These are phyloP conservation scores for Podarcis raffonei DNA, from an alignment of 2,113 vertebrate genomes.

Conservation along the genomic window DNA sequence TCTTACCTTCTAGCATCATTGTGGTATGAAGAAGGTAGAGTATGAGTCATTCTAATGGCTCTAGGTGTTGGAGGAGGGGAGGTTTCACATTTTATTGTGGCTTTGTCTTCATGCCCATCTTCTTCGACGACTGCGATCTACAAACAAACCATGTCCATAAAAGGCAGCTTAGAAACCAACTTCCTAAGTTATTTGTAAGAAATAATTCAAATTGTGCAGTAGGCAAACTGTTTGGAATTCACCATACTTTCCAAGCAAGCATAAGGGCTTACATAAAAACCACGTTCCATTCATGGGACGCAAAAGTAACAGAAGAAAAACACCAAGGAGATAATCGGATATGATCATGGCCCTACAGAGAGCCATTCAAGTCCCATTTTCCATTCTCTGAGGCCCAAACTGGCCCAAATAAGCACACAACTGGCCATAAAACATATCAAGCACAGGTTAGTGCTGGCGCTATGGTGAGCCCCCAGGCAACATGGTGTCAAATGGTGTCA, in stretches of 20 bases:
- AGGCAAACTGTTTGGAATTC: constrained; percentile 3
- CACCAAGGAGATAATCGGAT: background rate
- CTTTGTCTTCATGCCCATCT: constrained; percentile 96
- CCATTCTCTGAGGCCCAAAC: background rate
- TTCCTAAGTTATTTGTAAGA: background rate
- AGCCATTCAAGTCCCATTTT: background rate
- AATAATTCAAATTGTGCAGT: background rate
- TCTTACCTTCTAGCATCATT: constrained; percentile 91
- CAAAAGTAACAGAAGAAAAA: background rate
- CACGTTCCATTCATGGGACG: background rate
- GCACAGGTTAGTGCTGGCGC: too few relatives aligned
- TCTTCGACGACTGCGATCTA: constrained; percentile 97
- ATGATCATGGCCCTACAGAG: background rate
- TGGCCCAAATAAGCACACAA: background rate
- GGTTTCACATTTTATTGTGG: constrained; percentile 98
- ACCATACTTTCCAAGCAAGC: constrained; percentile 1
- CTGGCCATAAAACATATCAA: background rate
- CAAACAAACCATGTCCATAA: constrained; percentile 27
- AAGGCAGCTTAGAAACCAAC: background rate
- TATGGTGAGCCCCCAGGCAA: too few relatives aligned
- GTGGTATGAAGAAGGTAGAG: constrained; percentile 95
- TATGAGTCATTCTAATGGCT: constrained; percentile 94
- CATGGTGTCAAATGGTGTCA: too few relatives aligned
- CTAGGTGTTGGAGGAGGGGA: constrained; percentile 95
- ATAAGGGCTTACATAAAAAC: background rate